Base-by-base conservation (phyloP, 2,113 vertebrate species). In the Gymnorhina tibicen region DNA sequence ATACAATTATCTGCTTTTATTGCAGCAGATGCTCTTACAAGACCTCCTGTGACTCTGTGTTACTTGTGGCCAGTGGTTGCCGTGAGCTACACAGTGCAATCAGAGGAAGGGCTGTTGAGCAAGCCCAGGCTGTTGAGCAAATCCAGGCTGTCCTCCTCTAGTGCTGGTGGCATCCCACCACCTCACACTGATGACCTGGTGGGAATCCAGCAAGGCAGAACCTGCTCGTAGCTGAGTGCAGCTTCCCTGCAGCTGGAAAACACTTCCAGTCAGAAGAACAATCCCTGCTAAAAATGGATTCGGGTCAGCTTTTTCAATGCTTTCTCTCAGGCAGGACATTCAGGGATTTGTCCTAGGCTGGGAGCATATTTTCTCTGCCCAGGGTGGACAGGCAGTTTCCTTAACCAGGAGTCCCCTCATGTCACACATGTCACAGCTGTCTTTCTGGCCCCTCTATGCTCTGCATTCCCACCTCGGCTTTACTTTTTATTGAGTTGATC, bases 401-500 rank as follows among this genome's bases (percentile, higher is more conserved):
- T 70, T 73, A 58, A 35, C 32, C 26, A 32, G 60, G 70, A 62
- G 44, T 47, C 14, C 12, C 26, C 42, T 80, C 42, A 1, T 59
- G 23, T 74, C 72, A 91, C 41, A 39, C 2, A 0, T 26, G 47
- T 66, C 72, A 73, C 83, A 92, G 55, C 59, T 81, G 79, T 74
- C 79, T 62, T 80, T 62, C 72, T 55, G 68, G 16, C 21, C 72
- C 26, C 26, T 81, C 44, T 67, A 1, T 39, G 64, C 58, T 82
- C 85, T 81, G 47, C 69, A 81, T 94, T 91, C 59, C 60, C 11
- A 13, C 62, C 39, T 70, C 0, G 0, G 50, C 68, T 95, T 66
- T 77, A 59, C 63, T 63, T 96, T 92, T 78, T 81, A 15, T 67
- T 86, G 78, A 66, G 30, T 12, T 91, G 83, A 91, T 84, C 78